A percentile compares a stretch with the other conserved stretches of the same genome.
These are phyloP conservation scores for Ailurus styani DNA, from an alignment of 2,113 vertebrate genomes.

Conservation along the genomic window DNA sequence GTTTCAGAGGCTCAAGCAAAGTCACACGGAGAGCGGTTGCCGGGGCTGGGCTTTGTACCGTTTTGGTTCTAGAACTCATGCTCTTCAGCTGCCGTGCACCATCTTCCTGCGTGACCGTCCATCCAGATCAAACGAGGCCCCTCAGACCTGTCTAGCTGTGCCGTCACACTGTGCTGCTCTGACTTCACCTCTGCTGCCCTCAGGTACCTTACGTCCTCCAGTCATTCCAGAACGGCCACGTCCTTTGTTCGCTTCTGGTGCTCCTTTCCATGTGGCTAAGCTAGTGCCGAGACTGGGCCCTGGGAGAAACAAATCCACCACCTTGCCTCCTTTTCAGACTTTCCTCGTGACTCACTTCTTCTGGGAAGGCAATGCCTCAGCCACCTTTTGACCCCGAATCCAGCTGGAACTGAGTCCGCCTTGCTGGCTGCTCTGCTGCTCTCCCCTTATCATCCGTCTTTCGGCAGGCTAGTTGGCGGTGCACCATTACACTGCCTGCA, in stretches of 20 bases:
- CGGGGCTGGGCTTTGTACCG: background rate
- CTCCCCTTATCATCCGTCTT: conserved; percentile 47
- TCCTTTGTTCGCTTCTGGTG: background rate
- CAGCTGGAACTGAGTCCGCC: conserved; percentile 47
- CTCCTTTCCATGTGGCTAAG: conserved; percentile 10
- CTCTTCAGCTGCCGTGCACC: rapidly evolving
- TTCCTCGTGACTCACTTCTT: conserved; percentile 66
- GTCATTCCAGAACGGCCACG: background rate
- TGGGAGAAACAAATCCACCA: conserved; percentile 29
- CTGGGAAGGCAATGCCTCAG: conserved; percentile 69
- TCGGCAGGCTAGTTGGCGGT: background rate
- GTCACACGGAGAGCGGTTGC: background rate
- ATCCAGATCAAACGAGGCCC: rapidly evolving
- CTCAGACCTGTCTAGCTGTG: rapidly evolving
- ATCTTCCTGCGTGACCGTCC: rapidly evolving
- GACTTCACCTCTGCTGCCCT: background rate
- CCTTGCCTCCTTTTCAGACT: conserved; percentile 56
- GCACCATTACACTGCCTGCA: background rate
- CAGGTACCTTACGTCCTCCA: background rate
- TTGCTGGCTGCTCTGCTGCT: conserved; percentile 42
- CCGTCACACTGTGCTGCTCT: rapidly evolving
- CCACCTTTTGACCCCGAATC: conserved; percentile 62
- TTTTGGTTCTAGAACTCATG: background rate
- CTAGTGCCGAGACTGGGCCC: background rate
- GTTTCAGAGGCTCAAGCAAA: background rate